These are phyloP conservation scores for Patella ulyssiponensis DNA, from an alignment of 2,888 invertebrate species.

Conservation along the genomic window DNA sequence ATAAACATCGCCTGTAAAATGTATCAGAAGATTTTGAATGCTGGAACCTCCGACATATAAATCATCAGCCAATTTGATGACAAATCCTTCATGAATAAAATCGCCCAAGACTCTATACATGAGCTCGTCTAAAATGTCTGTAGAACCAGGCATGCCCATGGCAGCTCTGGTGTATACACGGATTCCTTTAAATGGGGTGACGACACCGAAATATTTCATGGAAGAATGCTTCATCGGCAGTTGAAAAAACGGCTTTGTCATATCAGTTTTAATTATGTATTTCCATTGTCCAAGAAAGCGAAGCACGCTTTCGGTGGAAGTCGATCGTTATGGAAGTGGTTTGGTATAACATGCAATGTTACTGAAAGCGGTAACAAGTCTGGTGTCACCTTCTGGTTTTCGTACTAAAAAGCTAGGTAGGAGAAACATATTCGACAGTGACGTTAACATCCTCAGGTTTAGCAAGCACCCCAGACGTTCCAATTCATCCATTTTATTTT, in stretches of 20 bases:
- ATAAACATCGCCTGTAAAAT: neutral
- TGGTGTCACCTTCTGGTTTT: neutral
- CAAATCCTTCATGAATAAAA: neutral
- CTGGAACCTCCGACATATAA: neutral
- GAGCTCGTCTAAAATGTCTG: neutral
- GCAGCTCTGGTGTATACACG: neutral
- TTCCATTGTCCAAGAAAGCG: neutral
- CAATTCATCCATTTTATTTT: slow-evolving; percentile 11
- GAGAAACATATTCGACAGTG: too few relatives aligned
- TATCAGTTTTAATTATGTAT: slow-evolving; percentile 6
- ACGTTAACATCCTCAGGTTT: too few relatives aligned
- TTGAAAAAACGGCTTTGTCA: slow-evolving; percentile 4
- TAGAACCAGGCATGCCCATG: slow-evolving; percentile 15
- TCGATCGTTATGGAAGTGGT: neutral
- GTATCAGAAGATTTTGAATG: neutral
- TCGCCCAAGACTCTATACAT: neutral
- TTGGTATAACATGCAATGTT: neutral
- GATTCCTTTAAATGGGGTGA: slow-evolving; percentile 2
- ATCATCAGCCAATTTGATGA: neutral
- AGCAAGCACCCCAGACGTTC: neutral
- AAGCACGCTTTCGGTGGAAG: neutral
- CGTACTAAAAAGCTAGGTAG: too few relatives aligned
- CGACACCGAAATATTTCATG: neutral
- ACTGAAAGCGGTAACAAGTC: neutral
- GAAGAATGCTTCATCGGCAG: neutral